These are phyloP conservation scores for Syngnathus typhle DNA, from an alignment of 2,113 vertebrate species.

Conservation along the genomic window DNA sequence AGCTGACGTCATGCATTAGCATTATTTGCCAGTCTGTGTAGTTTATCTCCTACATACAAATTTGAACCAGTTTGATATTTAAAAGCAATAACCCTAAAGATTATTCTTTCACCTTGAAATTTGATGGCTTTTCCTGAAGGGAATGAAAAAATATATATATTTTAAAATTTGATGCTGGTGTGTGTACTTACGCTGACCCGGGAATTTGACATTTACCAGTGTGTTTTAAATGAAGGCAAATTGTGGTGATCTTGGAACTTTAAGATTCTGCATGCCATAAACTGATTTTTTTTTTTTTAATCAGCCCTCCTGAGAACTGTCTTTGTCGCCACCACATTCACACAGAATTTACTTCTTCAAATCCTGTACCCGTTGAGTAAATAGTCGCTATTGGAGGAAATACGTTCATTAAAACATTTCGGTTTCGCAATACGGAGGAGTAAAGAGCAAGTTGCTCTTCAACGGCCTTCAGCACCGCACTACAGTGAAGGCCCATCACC, in stretches of 20 bases:
- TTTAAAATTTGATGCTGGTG: no score
- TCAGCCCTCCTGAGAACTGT: not conserved
- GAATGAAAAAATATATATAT: no score
- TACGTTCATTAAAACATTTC: not conserved
- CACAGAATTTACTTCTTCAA: not conserved
- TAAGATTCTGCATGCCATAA: not conserved
- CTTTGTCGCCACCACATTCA: not conserved
- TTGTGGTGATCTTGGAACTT: not conserved
- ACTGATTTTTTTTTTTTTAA: not conserved
- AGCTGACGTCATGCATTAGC: not conserved
- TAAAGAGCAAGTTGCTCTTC: slow-evolving; percentile 20
- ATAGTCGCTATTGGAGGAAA: no score
- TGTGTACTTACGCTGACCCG: no score
- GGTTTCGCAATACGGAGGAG: not conserved
- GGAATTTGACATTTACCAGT: not conserved
- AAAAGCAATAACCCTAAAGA: no score
- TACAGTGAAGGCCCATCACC: slow-evolving; percentile 42
- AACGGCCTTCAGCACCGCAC: slow-evolving; percentile 27
- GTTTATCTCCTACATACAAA: no score
- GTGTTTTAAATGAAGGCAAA: not conserved
- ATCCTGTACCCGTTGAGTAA: not conserved
- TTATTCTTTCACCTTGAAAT: no score
- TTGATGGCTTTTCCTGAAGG: no score
- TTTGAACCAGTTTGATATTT: no score
- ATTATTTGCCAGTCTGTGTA: not conserved